Conservation (phyloP, 1,140 invertebrate species). For the Papilio helenus region DNA sequence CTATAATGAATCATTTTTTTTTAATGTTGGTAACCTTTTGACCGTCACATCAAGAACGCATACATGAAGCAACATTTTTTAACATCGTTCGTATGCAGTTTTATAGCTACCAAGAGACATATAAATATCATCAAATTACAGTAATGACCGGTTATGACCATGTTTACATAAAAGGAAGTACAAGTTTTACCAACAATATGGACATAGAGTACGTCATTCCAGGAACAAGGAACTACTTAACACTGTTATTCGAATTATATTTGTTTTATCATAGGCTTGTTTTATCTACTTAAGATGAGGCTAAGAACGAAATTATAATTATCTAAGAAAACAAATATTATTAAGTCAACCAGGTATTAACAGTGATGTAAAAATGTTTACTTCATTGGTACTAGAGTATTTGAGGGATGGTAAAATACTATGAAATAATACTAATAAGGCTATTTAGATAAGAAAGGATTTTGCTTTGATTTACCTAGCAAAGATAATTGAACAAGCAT, state of each 20-base stretch:
- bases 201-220: constrained; percentile 10
- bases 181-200: neutral
- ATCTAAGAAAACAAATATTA: neutral
- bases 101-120: neutral
- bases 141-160: neutral
- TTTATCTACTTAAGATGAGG: neutral
- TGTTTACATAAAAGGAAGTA: constrained; percentile 24
- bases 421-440: too few species aligned
- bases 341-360: neutral
- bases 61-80: neutral
- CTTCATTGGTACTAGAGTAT: neutral
- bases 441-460: too few species aligned
- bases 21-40: neutral
- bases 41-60: neutral
- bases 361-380: neutral
- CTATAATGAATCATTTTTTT: neutral
- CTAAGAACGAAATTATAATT: neutral
- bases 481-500: neutral
- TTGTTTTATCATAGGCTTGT: neutral
- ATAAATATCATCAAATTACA: neutral
- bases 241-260: neutral
- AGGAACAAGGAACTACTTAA: constrained; percentile 22
- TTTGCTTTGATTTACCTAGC: neutral
- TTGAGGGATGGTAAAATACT: neutral
- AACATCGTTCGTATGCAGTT: constrained; percentile 4